Evolutionary conservation across 2,113 vertebrate species (phyloP), one percentile per base, ranked within the genome.

Genomic region (Rhegmatorhina hoffmannsi): DNA sequence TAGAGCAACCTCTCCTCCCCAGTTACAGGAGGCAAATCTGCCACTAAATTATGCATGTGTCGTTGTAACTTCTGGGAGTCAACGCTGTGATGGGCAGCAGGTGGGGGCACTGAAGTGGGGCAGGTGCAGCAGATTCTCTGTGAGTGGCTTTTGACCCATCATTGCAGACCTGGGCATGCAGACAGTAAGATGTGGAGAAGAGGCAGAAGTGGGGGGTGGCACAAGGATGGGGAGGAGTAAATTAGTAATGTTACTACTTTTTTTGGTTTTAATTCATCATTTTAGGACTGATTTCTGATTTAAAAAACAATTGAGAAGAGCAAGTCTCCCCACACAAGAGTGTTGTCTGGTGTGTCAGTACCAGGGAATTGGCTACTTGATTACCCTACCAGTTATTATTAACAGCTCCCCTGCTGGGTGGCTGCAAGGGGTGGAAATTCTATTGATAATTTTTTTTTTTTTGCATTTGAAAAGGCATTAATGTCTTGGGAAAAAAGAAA

Each of bases 331-430:
- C 68, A 89, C 6, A 4, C 52, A 91, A 78, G 15, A 21, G 23
- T 36, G 24, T 84, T 1, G 17, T 76, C 56, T 96, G 55, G 10
- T 90, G 92, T 86, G 19, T 70, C 74, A 77, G 52, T 95, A 75
- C 50, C 68, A 80, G 63, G 62, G 63, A 95, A 94, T 80, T 68
- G 56, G 75, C 60, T 90, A 77, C 79, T 43, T 90, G 77, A 60
- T 86, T 81, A 74, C 88, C 74, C 38, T 75, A 55, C 63, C 28
- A 53, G 67, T 93, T 94, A 91, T 92, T 96, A 91, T 70, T 90
- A 92, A 89, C 52, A 84, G 40, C 80, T 88, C 44, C 70, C 59
- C 70, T 84, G 47, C 79, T 1, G 13, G 55, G 26, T 80, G 72
- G 46, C 68, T 80, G 85, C 56, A 23, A 50, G 59, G 86, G 82